Conservation (phyloP, 2,888 invertebrate species). For the Abrostola tripartita region DNA sequence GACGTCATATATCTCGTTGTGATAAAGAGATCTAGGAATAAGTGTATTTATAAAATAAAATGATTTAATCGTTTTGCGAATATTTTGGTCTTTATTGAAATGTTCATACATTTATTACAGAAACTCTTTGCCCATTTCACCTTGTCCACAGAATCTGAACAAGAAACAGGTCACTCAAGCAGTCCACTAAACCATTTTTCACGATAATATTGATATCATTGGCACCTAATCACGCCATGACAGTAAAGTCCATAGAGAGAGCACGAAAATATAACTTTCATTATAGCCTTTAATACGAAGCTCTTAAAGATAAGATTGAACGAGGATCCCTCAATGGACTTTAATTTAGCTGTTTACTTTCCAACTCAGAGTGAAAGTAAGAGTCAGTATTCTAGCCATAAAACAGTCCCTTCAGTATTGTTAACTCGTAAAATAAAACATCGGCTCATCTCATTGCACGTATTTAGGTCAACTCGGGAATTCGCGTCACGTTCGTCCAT, state of each 20-base stretch:
- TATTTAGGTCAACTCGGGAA: constrained; percentile 72
- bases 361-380: constrained; percentile 40
- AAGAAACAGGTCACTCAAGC: too few species aligned
- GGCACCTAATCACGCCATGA: too few species aligned
- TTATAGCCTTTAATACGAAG: not conserved
- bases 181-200: too few species aligned
- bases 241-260: too few species aligned
- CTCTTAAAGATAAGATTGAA: not conserved
- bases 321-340: not conserved
- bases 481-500: constrained; percentile 81
- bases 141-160: too few species aligned
- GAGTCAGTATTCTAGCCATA: constrained; percentile 38
- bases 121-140: too few species aligned
- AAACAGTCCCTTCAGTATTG: constrained; percentile 47
- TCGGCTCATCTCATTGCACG: constrained; percentile 55
- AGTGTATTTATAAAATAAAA: not conserved
- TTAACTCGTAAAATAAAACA: constrained; percentile 58
- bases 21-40: constrained; percentile 6
- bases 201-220: too few species aligned
- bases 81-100: too few species aligned
- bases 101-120: too few species aligned
- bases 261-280: too few species aligned
- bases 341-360: constrained; percentile 38
- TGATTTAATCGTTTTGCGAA: not conserved
- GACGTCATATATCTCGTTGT: constrained; percentile 8